Evolutionary conservation across 2,797 vertebrate species (phyloP), one percentile per base, ranked within the genome.

Genomic region (Discoglossus pictus): DNA sequence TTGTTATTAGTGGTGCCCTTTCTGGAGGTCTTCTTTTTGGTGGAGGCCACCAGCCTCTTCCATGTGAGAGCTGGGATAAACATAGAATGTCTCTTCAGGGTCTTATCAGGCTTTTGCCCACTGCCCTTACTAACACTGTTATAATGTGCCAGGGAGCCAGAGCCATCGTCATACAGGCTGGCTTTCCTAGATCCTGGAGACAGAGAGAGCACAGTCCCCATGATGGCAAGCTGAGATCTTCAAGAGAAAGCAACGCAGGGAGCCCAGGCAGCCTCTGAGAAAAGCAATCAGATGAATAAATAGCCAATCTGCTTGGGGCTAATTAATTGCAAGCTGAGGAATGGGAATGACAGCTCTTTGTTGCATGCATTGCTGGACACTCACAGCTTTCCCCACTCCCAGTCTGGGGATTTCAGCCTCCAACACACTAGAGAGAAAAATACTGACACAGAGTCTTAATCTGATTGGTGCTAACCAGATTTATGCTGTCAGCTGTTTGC

Each of bases 11-110:
- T 74, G 13, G 73, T 76, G 15, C 74, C 72, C 65, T 90, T 92
- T 74, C 86, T 88, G 7, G 85, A 68, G 4, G 83, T 75, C 16
- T 85, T 86, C 75, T 89, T 93, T 81, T 90, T 91, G 10, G 90
- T 91, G 1, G 91, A 91, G 31, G 91, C 89, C 61, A 93, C 90
- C 31, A 93, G 83, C 1, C 91, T 85, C 63, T 92, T 93, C 91
- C 91, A 93, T 0, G 90, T 91, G 36, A 93, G 84, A 0, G 87
- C 88, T 0, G 91, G 90, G 3, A 92, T 87, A 67, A 93, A 87
- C 65, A 93, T 87, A 68, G 90, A 90, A 68, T 89, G 89, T 1
- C 87, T 76, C 74, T 86, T 89, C 24, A 89, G 75, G 17, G 77
- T 75, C 1, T 82, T 86, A 3, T 90, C 91, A 10, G 88, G 89